These are phyloP conservation scores for Verasper variegatus DNA, from an alignment of 2,113 vertebrate genomes.

Conservation along the genomic window DNA sequence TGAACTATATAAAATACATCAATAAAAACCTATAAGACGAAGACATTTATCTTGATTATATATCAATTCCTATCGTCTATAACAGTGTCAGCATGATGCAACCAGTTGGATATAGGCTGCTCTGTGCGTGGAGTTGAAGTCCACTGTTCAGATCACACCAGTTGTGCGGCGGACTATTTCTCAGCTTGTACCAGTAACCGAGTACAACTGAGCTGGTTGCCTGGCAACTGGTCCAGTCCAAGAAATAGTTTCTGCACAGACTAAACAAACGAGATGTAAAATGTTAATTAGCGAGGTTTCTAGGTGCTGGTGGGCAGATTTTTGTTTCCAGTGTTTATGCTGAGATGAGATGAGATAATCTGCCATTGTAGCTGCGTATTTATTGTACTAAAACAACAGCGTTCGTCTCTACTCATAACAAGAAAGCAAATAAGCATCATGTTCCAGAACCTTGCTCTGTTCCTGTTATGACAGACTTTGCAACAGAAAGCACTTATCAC, in stretches of 20 bases:
- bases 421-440: too few species aligned
- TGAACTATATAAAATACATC: too few species aligned
- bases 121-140: background rate
- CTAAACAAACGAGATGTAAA: background rate
- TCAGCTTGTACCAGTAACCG: background rate
- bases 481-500: background rate
- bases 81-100: too few species aligned
- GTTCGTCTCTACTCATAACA: too few species aligned
- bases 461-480: background rate
- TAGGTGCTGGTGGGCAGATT: background rate
- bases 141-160: background rate
- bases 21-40: too few species aligned
- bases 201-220: constrained; percentile 2
- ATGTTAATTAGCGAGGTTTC: constrained; percentile 1
- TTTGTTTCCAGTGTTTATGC: too few species aligned
- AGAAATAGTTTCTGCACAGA: background rate
- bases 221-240: constrained; percentile 2
- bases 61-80: too few species aligned
- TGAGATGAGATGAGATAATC: too few species aligned
- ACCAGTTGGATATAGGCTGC: too few species aligned
- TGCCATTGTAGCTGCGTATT: background rate
- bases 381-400: background rate
- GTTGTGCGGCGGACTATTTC: too few species aligned
- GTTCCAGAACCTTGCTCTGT: background rate
- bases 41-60: too few species aligned